Percentiles rank a stretch among this genome's conserved stretches.
Conservation (phyloP, 1,140 invertebrate genomes). For the Pachyrhynchus sulphureomaculatus region DNA sequence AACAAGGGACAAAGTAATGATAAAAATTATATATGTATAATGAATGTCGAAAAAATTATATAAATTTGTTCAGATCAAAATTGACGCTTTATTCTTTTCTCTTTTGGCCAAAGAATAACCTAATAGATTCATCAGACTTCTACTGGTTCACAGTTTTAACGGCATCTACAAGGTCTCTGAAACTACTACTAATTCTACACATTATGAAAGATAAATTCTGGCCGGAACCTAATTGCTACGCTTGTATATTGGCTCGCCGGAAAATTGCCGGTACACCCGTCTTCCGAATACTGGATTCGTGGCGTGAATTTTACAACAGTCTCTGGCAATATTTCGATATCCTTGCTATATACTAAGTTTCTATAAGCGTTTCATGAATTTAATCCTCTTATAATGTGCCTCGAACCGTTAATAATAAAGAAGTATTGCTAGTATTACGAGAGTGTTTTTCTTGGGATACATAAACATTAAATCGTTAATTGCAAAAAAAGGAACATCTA, state of each 20-base stretch:
- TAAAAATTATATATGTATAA: too few species aligned
- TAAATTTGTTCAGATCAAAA: too few species aligned
- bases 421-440: slow-evolving; percentile 10
- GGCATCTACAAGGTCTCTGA: not conserved
- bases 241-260: slow-evolving; percentile 8
- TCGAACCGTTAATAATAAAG: slow-evolving; percentile 33
- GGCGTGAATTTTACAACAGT: slow-evolving; percentile 5
- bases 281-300: not conserved
- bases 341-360: not conserved
- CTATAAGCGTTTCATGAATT: slow-evolving; percentile 10
- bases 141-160: not conserved
- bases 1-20: too few species aligned
- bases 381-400: slow-evolving; percentile 27
- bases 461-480: too few species aligned
- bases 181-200: not conserved
- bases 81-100: too few species aligned
- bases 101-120: too few species aligned
- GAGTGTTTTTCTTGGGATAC: too few species aligned
- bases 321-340: slow-evolving; percentile 4
- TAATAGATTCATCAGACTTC: not conserved
- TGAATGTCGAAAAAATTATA: too few species aligned
- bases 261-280: slow-evolving; percentile 8
- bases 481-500: too few species aligned
- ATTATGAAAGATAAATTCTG: slow-evolving; percentile 6
- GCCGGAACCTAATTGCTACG: slow-evolving; percentile 5